Conservation (phyloP, 2,888 invertebrate species). For the Coelinius sp. region DNA sequence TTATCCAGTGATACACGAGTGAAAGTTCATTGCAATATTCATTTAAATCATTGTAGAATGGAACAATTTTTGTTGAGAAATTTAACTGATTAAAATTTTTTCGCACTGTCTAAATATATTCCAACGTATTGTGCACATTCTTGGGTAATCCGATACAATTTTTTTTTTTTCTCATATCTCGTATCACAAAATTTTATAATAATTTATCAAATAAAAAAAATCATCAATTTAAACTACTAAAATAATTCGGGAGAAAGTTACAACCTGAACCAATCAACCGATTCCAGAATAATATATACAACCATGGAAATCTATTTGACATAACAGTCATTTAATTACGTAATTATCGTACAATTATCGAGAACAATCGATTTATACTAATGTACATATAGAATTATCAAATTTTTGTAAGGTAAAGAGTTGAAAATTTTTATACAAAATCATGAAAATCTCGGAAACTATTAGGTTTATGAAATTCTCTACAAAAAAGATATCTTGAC, state of each 20-base stretch:
- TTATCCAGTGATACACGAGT: background rate
- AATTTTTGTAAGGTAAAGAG: background rate
- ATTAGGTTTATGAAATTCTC: too few species aligned
- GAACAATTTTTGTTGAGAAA: background rate
- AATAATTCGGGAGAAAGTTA: slow-evolving; percentile 40
- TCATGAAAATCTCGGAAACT: background rate
- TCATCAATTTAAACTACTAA: background rate
- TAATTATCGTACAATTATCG: slow-evolving; percentile 6
- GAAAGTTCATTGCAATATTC: background rate
- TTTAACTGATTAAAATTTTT: background rate
- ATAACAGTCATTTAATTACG: slow-evolving; percentile 15
- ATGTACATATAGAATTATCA: background rate
- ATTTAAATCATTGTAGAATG: background rate
- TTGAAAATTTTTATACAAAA: background rate
- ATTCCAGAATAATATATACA: background rate
- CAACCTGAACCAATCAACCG: slow-evolving; percentile 8
- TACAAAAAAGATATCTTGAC: background rate
- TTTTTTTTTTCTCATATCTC: background rate
- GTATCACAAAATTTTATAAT: background rate
- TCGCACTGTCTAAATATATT: background rate
- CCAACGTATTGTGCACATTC: background rate
- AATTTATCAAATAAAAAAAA: background rate
- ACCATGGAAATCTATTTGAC: slow-evolving; percentile 7
- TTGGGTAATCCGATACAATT: background rate
- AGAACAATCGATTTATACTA: background rate